Evolutionary conservation across 2,797 vertebrate genomes (phyloP), one percentile per base, ranked within the genome.

Genomic region (Taeniopygia guttata): DNA sequence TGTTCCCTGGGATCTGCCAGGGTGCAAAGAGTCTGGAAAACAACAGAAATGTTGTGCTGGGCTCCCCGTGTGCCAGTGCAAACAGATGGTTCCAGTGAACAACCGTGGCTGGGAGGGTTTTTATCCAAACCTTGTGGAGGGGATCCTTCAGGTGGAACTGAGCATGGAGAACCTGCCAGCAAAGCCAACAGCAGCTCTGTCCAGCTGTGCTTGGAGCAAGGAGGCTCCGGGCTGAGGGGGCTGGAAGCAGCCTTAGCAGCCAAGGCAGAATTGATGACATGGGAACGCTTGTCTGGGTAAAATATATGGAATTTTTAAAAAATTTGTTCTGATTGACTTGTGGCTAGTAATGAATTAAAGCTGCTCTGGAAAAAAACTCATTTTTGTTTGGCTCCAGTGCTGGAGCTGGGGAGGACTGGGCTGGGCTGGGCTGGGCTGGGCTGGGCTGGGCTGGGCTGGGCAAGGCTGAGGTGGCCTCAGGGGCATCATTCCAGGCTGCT

Each of bases 331-430:
- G 34, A 32, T 40, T 87, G 55, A 52, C 16, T 34, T 56, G 36
- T 1, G 32, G 38, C 70, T 82, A 0, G 0, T 38, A 32, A 32
- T 0, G 1, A 32, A 30, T 85, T 7, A 25, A 78, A 79, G 55
- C 51, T 66, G 51, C 77, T 89, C 30, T 17, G 38, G 52, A 59
- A 55, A 68, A 42, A 3, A 17, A 1, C 1, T 7, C 6, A 4
- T 29, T 59, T 10, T 9, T 59, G 34, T n/a, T 38, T 25, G 58
- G 54, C 74, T 91, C 56, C 76, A 22, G 64, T 1, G 25, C 46
- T 72, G 34, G 40, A 48, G 32, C 30, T 13, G 12, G 52, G 48
- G 20, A 2, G 8, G 54, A 7, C 48, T 27, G 48, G 52, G 4
- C n/a, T 38, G 60, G 52, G 0, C 32, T 38, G 60, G 52, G 0